Conservation (phyloP, 2,113 vertebrate genomes). For the Indicator maculatus region DNA sequence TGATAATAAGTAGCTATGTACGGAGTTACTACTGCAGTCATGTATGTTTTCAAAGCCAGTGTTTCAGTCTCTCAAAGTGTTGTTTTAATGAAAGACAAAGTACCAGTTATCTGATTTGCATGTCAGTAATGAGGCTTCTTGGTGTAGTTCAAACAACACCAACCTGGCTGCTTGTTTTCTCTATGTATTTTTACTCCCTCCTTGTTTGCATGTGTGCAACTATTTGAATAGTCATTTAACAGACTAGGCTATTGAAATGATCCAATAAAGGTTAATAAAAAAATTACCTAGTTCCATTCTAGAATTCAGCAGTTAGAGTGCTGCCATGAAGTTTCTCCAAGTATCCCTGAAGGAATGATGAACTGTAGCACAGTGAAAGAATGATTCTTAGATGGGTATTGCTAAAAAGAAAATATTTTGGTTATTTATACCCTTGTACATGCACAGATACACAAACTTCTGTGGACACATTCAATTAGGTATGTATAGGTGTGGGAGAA, state of each 20-base stretch:
- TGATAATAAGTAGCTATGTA: neutral
- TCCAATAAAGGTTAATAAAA: neutral
- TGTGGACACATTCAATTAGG: neutral
- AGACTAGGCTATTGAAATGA: neutral
- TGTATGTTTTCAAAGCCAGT: neutral
- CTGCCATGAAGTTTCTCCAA: neutral
- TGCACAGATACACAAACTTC: neutral
- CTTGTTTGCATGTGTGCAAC: neutral
- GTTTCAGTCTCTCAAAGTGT: neutral
- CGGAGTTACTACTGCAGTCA: neutral
- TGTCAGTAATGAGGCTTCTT: neutral
- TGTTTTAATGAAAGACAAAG: neutral
- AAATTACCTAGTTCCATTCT: neutral
- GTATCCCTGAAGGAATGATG: fast-evolving
- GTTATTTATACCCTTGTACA: neutral
- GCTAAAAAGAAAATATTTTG: neutral
- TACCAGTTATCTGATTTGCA: neutral
- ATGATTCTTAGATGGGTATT: neutral
- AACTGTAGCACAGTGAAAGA: neutral
- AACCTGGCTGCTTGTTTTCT: neutral
- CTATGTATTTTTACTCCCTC: neutral
- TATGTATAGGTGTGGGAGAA: neutral
- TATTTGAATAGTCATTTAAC: neutral
- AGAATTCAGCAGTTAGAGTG: neutral
- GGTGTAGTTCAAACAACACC: neutral